A percentile compares a stretch with the other conserved stretches of the same genome.
phyloP scores from a whole-genome alignment of 2,113 vertebrate genomes.

The Carassius carassius region DNA sequence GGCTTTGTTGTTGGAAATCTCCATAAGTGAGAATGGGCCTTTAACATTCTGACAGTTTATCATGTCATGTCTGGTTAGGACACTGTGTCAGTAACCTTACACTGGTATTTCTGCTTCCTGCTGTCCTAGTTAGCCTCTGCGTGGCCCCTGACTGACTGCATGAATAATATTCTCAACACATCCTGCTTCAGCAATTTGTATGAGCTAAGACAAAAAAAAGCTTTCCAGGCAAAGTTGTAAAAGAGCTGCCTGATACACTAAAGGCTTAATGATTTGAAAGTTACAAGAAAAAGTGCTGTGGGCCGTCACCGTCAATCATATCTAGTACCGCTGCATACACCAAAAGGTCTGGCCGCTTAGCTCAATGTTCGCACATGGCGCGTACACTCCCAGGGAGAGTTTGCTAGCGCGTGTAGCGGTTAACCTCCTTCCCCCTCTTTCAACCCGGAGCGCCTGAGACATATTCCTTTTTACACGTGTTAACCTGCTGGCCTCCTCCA shows the following conservation, averaged over 20 bases:
- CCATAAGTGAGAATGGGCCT: not conserved
- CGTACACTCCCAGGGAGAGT: conserved; percentile 12
- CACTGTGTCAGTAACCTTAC: conserved; percentile 6
- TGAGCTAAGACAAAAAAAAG: not conserved
- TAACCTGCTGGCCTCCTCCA: conserved; percentile 61
- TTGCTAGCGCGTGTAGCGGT: not conserved
- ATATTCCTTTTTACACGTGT: conserved; percentile 61
- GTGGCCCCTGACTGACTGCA: conserved; percentile 2
- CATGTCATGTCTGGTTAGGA: not conserved
- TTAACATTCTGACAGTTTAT: conserved; percentile 2
- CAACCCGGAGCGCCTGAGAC: conserved; percentile 26
- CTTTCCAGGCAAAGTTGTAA: conserved; percentile 66
- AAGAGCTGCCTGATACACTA: conserved; percentile 72
- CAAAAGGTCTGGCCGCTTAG: conserved; percentile 75
- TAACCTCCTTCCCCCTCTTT: conserved; percentile 51
- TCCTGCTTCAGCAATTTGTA: conserved; percentile 36
- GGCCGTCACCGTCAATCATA: conserved; percentile 75
- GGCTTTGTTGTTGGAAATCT: not conserved
- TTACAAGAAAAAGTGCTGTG: conserved; percentile 75
- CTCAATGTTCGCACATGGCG: conserved; percentile 54
- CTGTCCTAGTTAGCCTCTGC: conserved; percentile 2
- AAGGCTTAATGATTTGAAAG: conserved; percentile 82
- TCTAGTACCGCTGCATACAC: conserved; percentile 66
- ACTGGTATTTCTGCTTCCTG: conserved; percentile 3
- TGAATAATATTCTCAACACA: conserved; percentile 27